A percentile compares a stretch with the other conserved stretches of the same genome.
Evolutionary conservation across 2,797 vertebrate genomes (phyloP).

Genomic region (Lycodopsis pacificus): DNA sequence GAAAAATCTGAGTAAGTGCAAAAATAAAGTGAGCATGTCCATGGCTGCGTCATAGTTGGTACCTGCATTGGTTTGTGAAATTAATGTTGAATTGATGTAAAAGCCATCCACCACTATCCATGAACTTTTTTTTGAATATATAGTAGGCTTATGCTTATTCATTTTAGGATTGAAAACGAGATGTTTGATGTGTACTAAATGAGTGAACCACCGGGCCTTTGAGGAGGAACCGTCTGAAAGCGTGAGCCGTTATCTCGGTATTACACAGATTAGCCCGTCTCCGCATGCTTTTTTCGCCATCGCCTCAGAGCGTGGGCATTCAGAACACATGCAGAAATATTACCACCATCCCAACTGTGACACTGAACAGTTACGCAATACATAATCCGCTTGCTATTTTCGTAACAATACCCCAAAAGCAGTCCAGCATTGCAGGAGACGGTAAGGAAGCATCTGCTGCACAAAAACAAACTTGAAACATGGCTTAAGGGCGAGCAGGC

Average conservation of each 20-base stretch:
- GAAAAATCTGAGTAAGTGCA: background rate
- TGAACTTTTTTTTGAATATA: background rate
- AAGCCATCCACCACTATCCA: background rate
- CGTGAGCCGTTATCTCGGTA: background rate
- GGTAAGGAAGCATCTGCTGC: constrained; percentile 52
- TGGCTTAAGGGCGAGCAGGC: constrained; percentile 28
- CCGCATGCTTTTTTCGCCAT: background rate
- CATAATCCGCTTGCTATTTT: constrained; percentile 30
- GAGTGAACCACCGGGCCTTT: background rate
- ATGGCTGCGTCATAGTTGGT: background rate
- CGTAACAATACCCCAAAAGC: constrained; percentile 25
- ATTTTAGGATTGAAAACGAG: background rate
- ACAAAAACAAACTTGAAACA: constrained; percentile 44
- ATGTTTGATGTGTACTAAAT: background rate
- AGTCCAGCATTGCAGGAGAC: constrained; percentile 40
- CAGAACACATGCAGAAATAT: background rate
- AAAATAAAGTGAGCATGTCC: background rate
- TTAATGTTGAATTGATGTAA: background rate
- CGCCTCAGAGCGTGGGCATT: background rate
- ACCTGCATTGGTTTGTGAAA: background rate
- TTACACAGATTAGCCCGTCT: background rate
- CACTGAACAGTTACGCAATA: constrained; percentile 4
- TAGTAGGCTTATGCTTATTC: background rate
- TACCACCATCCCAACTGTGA: background rate
- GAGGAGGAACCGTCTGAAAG: background rate